Base-by-base conservation (phyloP, 2,888 invertebrate species). In the Tholera decimalis region DNA sequence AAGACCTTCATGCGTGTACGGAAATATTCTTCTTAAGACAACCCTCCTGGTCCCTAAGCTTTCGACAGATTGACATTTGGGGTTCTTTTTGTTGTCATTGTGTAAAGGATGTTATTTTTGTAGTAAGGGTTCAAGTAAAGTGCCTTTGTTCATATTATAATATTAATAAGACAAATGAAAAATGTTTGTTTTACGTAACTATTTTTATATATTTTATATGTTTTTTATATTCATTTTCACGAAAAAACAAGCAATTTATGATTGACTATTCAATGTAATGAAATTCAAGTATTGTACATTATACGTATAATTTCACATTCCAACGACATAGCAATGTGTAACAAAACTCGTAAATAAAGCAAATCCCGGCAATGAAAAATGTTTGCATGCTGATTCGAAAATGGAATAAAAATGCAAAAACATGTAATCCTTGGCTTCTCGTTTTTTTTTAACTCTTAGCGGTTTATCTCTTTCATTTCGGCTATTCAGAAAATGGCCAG, bases 331-430 rank as follows among this genome's bases (percentile, higher is more conserved):
- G 35, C 33, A 33, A 33, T 47, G 24, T 75, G 44, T 49, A 54
- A 57, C 18, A 43, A 41, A 30, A 41, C 26, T 64, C 44, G 47
- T 56, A 60, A 65, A 74, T 71, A 65, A 74, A 65, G 37, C 54
- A 66, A 74, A 74, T 75, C 58, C 71, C 43, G 20, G 54, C 71
- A 71, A 55, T 71, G 77, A 74, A 71, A 66, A 76, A 76, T 76
- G 65, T 76, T 65, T 76, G 76, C 24, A 76, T 60, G 66, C 74
- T 74, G 76, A 61, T 74, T 76, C 54, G 49, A 53, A 50, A 70
- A 60, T 58, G 76, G 54, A 65, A 66, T 71, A 66, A 71, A 73
- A 74, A 74, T 76, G 71, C 66, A 71, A 74, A 74, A 74, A 55
- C 60, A 57, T 76, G 66, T 66, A 74, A 71, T 66, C 76, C 71